Base-by-base conservation (phyloP, 2,888 invertebrate species). In the Bibio marci region DNA sequence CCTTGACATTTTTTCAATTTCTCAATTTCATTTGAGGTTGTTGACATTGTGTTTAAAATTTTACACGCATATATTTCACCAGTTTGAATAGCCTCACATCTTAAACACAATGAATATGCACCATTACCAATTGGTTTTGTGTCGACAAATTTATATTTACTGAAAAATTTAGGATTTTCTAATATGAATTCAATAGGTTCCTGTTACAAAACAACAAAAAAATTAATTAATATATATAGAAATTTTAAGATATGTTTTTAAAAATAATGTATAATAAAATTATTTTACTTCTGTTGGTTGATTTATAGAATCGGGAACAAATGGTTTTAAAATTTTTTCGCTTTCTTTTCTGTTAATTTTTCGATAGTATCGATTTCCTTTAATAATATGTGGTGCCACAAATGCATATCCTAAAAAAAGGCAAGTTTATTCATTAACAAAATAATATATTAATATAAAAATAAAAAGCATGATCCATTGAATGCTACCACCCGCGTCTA, bases 41-140 rank as follows among this genome's bases (percentile, higher is more conserved):
- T 44, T 6, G 43, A 43, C 12, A 34, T 32, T 26, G 41, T 35
- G 30, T 38, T 39, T 26, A 42, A 13, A 10, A 80, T 88, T 67
- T 94, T 92, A 12, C 92, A 91, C 3, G 91, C 91, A 56, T 72
- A 91, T 43, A 77, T 76, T 48, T 74, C 73, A 18, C 76, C 75
- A 0, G 80, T 80, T 44, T 71, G 67, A 44, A 76, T 71, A 51
- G 85, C 73, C 6, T 74, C 67, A 54, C 92, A 92, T 49, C 76
- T 67, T 44, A 86, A 71, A 56, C 90, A 90, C 0, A 90, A 76
- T 0, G 88, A 87, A 57, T 81, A 92, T 10, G 87, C 81, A 0
- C 92, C 92, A 52, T 88, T 86, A 1, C 92, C 91, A 0, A 92
- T 63, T 17, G 38, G 39, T 13, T 80, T 69, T 0, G 73, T 71